These are phyloP conservation scores for Sphecodes monilicornis DNA, from an alignment of 2,888 invertebrate genomes.

Conservation along the genomic window DNA sequence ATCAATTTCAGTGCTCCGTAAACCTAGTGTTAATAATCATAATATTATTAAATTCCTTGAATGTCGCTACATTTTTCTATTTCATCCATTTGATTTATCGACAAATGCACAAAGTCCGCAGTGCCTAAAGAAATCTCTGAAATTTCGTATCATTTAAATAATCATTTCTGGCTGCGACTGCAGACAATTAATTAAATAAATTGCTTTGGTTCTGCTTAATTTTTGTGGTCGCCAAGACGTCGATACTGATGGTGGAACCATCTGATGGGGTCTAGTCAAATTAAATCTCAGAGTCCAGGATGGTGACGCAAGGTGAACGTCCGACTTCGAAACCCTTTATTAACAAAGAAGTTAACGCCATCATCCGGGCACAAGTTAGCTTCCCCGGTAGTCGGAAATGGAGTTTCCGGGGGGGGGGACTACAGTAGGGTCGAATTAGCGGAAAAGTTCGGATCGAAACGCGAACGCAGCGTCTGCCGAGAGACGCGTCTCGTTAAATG, in stretches of 20 bases:
- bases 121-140: no score
- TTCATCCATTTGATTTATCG: no score
- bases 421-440: not conserved
- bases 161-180: not conserved
- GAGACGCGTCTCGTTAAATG: slow-evolving; percentile 28
- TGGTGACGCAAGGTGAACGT: not conserved
- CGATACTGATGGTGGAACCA: not conserved
- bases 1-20: no score
- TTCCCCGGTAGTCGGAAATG: not conserved
- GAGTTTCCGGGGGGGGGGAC: not conserved
- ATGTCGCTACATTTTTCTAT: no score
- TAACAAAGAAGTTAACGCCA: not conserved
- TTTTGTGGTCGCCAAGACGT: not conserved
- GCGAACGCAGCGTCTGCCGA: not conserved
- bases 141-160: no score
- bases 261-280: not conserved
- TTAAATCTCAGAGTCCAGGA: not conserved
- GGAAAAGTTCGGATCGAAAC: not conserved
- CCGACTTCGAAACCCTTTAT: not conserved
- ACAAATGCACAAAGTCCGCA: no score
- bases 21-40: no score
- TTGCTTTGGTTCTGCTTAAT: not conserved
- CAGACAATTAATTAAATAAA: not conserved
- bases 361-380: not conserved
- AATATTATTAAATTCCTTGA: no score